phyloP scores from a whole-genome alignment of 2,888 invertebrate genomes.

The Lacanobia oleracea region DNA sequence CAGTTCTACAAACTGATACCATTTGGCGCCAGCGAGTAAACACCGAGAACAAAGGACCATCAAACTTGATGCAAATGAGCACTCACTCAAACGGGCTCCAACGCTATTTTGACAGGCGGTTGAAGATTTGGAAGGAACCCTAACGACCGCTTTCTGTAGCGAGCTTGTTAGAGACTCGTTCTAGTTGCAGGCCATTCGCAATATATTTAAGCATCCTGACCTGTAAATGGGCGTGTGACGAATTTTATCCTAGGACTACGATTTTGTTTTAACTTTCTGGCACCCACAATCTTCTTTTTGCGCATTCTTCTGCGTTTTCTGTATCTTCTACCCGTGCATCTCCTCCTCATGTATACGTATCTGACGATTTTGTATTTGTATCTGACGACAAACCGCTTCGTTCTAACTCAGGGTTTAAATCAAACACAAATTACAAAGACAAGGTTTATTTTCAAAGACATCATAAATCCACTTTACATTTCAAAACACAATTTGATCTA shows the following conservation, averaged over 20 bases:
- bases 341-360: conserved; percentile 26
- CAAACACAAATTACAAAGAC: conserved; percentile 57
- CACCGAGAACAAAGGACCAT: conserved; percentile 42
- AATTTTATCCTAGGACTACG: conserved; percentile 1
- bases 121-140: conserved; percentile 12
- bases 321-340: conserved; percentile 16
- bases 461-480: conserved; percentile 59
- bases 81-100: background rate
- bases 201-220: conserved; percentile 27
- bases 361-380: conserved; percentile 41
- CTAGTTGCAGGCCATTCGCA: background rate
- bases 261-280: conserved; percentile 29
- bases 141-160: background rate
- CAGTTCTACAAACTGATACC: conserved; percentile 23
- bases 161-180: background rate
- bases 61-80: conserved; percentile 21
- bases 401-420: conserved; percentile 59
- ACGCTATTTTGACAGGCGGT: conserved; percentile 20
- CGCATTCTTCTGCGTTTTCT: background rate
- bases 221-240: conserved; percentile 18
- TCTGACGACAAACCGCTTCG: conserved; percentile 66
- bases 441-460: conserved; percentile 52
- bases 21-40: conserved; percentile 31
- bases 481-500: conserved; percentile 70
- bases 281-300: conserved; percentile 32